Conservation (phyloP, 2,888 invertebrate species). For the Tenthredo scrophulariae region DNA sequence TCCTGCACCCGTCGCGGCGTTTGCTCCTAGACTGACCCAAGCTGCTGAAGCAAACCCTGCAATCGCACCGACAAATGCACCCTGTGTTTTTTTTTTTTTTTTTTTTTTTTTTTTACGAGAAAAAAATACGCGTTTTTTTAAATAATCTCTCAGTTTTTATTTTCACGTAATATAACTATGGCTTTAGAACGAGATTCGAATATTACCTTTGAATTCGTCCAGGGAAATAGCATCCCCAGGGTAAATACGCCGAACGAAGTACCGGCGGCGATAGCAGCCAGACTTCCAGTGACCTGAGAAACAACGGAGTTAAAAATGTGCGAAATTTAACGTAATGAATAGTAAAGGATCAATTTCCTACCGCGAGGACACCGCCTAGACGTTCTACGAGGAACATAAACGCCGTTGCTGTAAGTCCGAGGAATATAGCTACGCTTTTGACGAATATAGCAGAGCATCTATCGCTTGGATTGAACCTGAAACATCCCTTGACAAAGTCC, state of each 20-base stretch:
- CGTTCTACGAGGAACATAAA: constrained; percentile 86
- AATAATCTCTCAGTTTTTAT: constrained; percentile 49
- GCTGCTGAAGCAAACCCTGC: constrained; percentile 83
- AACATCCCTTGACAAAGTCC: constrained; percentile 88
- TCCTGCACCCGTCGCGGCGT: constrained; percentile 83
- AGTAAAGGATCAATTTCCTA: constrained; percentile 73
- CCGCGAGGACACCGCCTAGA: constrained; percentile 89
- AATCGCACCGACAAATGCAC: constrained; percentile 80
- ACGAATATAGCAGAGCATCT: constrained; percentile 83
- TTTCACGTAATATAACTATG: neutral
- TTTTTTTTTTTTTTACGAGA: constrained; percentile 25
- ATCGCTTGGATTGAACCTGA: constrained; percentile 83
- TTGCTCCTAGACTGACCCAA: constrained; percentile 84
- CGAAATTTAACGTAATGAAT: neutral
- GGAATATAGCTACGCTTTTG: constrained; percentile 82
- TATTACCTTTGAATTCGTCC: constrained; percentile 86
- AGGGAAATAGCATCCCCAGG: constrained; percentile 90
- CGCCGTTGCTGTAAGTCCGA: constrained; percentile 84
- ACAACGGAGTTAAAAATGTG: constrained; percentile 45
- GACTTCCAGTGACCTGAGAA: constrained; percentile 83
- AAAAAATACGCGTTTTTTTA: neutral
- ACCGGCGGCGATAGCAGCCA: constrained; percentile 91
- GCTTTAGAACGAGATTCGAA: neutral
- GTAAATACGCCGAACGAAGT: constrained; percentile 92
- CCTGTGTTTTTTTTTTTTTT: constrained; percentile 63